Evolutionary conservation across 2,113 vertebrate species (phyloP).

Genomic region (Cochlearius cochlearius): DNA sequence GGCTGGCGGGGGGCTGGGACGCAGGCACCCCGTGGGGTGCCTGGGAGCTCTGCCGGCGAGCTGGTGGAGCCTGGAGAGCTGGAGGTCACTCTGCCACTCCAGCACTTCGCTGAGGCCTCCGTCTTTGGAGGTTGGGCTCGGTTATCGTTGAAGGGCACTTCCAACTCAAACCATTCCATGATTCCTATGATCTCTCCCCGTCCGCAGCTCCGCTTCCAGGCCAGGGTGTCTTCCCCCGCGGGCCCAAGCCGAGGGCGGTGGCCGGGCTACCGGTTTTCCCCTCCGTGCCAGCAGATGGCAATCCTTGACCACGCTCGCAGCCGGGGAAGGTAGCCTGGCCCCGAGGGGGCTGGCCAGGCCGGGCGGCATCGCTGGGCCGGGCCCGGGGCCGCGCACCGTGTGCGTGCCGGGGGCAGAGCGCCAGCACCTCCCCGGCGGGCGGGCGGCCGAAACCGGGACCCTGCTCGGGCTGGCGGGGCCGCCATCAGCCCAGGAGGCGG

Average conservation of each 20-base stretch:
- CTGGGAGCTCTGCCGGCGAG: background rate
- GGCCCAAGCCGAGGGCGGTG: background rate
- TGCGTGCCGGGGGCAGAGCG: too few species aligned
- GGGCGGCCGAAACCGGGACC: too few species aligned
- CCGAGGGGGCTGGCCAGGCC: background rate
- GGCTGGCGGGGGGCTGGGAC: rapidly evolving
- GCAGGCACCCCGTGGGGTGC: background rate
- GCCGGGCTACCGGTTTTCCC: background rate
- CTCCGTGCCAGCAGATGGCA: background rate
- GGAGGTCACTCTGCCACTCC: background rate
- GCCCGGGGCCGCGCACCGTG: background rate
- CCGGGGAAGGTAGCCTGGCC: too few species aligned
- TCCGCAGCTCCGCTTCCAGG: background rate
- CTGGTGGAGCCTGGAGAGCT: background rate
- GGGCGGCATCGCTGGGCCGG: too few species aligned
- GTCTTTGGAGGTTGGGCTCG: too few species aligned
- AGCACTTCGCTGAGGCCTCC: background rate
- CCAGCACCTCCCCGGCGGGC: background rate
- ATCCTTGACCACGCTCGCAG: background rate
- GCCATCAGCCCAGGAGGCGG: background rate
- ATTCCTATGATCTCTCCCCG: rapidly evolving
- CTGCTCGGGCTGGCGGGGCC: too few species aligned
- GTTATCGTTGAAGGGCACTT: rapidly evolving
- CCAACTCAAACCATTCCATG: rapidly evolving
- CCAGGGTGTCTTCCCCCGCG: rapidly evolving